Conservation (phyloP, 2,888 invertebrate species). For the Mesoligia furuncula region DNA sequence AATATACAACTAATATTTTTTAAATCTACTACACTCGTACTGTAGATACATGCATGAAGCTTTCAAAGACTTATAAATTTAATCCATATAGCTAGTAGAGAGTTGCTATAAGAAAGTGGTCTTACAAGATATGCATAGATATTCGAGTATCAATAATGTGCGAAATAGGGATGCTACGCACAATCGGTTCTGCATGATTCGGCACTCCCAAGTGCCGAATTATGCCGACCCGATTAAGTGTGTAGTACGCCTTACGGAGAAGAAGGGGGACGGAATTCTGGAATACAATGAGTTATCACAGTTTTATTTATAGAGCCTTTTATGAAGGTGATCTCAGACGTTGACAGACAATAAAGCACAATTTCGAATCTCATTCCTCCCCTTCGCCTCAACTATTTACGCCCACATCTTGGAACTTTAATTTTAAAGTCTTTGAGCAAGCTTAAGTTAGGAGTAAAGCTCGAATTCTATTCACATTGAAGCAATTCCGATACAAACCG, state of each 20-base stretch:
- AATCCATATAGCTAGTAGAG: slow-evolving; percentile 43
- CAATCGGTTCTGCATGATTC: background rate
- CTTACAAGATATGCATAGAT: slow-evolving; percentile 66
- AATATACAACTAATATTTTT: slow-evolving; percentile 7
- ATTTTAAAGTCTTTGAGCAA: slow-evolving; percentile 69
- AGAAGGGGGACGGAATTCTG: slow-evolving; percentile 49
- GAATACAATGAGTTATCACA: slow-evolving; percentile 52
- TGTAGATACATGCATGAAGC: slow-evolving; percentile 64
- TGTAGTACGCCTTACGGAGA: slow-evolving; percentile 8
- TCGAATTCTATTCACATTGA: slow-evolving; percentile 64
- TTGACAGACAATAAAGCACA: slow-evolving; percentile 15
- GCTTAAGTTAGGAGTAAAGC: slow-evolving; percentile 61
- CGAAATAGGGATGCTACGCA: slow-evolving; percentile 14
- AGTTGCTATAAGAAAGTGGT: slow-evolving; percentile 36
- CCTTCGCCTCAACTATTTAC: slow-evolving; percentile 61
- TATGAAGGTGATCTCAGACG: slow-evolving; percentile 19
- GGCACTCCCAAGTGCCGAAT: background rate
- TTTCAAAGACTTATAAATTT: slow-evolving; percentile 68
- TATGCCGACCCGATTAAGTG: background rate
- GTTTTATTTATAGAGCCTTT: slow-evolving; percentile 22
- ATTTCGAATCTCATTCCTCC: slow-evolving; percentile 20
- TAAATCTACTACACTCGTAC: slow-evolving; percentile 32
- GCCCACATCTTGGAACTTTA: slow-evolving; percentile 44
- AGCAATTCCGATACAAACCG: slow-evolving; percentile 70
- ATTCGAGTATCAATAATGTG: slow-evolving; percentile 59